Evolutionary conservation across 2,113 vertebrate species (phyloP).

Genomic region (Sphyrna mokarran): DNA sequence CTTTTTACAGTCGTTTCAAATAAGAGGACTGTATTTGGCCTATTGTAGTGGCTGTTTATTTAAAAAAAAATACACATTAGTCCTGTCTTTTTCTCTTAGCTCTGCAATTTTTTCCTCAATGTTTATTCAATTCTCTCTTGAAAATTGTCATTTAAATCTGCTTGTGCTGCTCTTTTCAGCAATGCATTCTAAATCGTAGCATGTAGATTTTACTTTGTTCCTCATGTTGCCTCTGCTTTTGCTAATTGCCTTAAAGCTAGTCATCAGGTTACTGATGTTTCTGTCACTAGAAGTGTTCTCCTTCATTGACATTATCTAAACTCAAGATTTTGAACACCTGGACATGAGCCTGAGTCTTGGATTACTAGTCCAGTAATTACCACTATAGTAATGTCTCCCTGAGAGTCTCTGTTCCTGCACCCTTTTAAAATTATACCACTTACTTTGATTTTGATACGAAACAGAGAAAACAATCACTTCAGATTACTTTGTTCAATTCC

Average conservation of each 20-base stretch:
- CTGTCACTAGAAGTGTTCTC: no score
- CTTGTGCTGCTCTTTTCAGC: not conserved
- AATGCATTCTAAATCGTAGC: not conserved
- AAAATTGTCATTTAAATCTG: not conserved
- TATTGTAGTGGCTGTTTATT: not conserved
- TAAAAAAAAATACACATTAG: not conserved
- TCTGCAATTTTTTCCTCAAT: not conserved
- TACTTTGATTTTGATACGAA: no score
- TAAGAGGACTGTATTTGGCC: not conserved
- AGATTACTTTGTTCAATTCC: not conserved
- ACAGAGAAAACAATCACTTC: no score
- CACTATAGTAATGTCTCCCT: no score
- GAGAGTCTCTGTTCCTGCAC: no score
- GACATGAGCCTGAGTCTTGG: no score
- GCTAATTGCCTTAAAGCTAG: not conserved
- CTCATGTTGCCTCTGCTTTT: not conserved
- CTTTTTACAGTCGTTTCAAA: not conserved
- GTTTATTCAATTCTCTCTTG: not conserved
- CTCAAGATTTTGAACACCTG: no score
- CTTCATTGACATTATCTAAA: no score
- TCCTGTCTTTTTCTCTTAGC: not conserved
- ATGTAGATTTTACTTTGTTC: not conserved
- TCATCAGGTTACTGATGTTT: no score
- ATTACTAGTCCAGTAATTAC: no score
- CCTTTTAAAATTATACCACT: no score